These are phyloP conservation scores for Centruroides vittatus DNA, from an alignment of 1,140 invertebrate genomes.

Conservation along the genomic window DNA sequence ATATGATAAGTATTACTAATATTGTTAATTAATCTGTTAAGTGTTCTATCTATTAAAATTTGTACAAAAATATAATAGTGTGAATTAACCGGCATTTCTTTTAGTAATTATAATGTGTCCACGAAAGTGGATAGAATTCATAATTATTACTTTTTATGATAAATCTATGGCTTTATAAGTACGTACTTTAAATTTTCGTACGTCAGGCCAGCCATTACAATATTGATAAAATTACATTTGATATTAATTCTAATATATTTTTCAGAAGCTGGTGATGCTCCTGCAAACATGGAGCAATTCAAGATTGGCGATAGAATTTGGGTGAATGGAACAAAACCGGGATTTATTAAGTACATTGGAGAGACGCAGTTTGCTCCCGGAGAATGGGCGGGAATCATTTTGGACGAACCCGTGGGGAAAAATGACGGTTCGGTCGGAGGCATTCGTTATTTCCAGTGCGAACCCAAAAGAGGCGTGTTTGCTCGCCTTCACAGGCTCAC, in stretches of 20 bases:
- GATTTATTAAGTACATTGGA: conserved; percentile 86
- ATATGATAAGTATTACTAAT: no score
- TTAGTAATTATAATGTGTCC: no score
- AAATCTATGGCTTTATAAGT: no score
- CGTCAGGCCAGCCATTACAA: no score
- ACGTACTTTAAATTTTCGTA: no score
- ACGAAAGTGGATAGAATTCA: no score
- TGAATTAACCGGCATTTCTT: no score
- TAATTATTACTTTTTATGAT: no score
- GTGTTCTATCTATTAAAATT: no score
- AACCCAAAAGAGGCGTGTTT: conserved; percentile 83
- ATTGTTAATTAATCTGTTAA: no score
- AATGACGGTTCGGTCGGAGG: conserved; percentile 93
- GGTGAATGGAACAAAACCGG: conserved; percentile 89
- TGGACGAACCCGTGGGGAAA: conserved; percentile 90
- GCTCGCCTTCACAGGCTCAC: conserved; percentile 34
- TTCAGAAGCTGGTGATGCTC: conserved; percentile 9
- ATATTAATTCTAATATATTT: not conserved
- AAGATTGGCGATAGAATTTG: conserved; percentile 89
- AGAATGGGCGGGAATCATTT: conserved; percentile 89
- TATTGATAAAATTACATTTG: no score
- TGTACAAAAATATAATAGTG: no score
- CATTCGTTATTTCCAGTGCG: conserved; percentile 81
- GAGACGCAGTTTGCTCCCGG: conserved; percentile 86
- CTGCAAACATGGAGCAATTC: conserved; percentile 83